A percentile compares a stretch with the other conserved stretches of the same genome.
Evolutionary conservation across 2,797 vertebrate genomes (phyloP).

Genomic region (Sciurus carolinensis): DNA sequence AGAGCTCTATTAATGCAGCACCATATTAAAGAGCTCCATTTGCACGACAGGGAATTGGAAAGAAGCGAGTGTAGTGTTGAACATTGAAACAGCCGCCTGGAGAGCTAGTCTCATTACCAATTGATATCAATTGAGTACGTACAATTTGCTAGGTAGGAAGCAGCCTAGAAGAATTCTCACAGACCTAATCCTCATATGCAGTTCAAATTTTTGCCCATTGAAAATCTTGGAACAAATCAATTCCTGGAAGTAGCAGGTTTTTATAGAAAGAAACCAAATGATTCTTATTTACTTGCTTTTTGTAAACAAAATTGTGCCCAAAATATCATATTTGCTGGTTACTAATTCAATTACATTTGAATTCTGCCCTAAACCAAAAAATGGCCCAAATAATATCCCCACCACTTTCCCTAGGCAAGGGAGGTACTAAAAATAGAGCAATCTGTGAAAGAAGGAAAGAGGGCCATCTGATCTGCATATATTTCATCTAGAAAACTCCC

Average conservation of each 20-base stretch:
- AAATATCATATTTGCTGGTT: slow-evolving; percentile 18
- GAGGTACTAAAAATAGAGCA: background rate
- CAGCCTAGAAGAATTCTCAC: background rate
- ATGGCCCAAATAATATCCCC: background rate
- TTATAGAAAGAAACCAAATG: slow-evolving; percentile 2
- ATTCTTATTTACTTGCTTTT: slow-evolving; percentile 20
- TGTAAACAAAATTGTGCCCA: background rate
- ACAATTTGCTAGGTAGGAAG: slow-evolving; percentile 17
- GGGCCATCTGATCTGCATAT: too few relatives aligned
- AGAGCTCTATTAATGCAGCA: slow-evolving; percentile 21
- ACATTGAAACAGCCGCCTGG: background rate
- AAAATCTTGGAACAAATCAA: background rate
- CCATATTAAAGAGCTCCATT: slow-evolving; percentile 38
- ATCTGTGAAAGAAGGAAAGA: background rate
- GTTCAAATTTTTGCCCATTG: slow-evolving; percentile 20
- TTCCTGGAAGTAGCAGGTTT: slow-evolving; percentile 7
- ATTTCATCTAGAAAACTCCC: background rate
- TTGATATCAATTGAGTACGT: background rate
- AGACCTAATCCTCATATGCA: background rate
- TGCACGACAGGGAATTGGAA: background rate
- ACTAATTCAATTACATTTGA: slow-evolving; percentile 43
- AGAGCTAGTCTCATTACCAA: slow-evolving; percentile 13
- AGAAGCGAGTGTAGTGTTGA: background rate
- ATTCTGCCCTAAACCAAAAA: background rate
- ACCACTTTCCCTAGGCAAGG: background rate